phyloP scores from a whole-genome alignment of 2,113 vertebrate genomes.

The Panthera leo region DNA sequence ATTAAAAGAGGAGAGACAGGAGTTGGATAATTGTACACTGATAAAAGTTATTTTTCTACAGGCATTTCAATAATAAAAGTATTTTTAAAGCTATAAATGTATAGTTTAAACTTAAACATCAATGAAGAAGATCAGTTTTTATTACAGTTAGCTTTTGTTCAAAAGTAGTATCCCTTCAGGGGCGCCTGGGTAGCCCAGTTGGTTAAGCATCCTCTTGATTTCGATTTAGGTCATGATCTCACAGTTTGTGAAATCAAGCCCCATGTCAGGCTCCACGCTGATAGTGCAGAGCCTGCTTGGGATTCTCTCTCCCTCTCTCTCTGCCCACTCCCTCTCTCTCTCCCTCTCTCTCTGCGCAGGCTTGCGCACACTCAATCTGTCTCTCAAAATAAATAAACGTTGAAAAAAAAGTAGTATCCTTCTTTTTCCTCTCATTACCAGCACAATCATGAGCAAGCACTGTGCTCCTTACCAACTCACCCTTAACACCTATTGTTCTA shows the following conservation, averaged over 20 bases:
- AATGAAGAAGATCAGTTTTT: not conserved
- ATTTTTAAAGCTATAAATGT: slow-evolving; percentile 27
- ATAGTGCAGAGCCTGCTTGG: too few species aligned
- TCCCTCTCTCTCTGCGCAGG: too few species aligned
- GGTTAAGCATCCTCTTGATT: too few species aligned
- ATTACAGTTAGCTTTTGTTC: slow-evolving; percentile 23
- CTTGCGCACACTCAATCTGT: too few species aligned
- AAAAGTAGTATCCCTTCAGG: not conserved
- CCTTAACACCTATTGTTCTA: not conserved
- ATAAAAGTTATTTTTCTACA: not conserved
- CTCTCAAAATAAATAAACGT: too few species aligned
- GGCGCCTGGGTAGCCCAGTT: too few species aligned
- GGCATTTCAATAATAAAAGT: slow-evolving; percentile 1
- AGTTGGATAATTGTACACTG: not conserved
- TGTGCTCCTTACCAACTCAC: not conserved
- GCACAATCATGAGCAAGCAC: not conserved
- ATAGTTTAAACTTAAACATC: slow-evolving; percentile 6
- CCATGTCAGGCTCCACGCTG: too few species aligned
- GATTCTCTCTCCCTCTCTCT: too few species aligned
- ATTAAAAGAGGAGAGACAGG: slow-evolving; percentile 9
- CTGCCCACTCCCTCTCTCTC: too few species aligned
- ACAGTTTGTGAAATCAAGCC: too few species aligned
- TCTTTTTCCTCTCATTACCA: slow-evolving; percentile 28
- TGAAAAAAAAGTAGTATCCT: not conserved
- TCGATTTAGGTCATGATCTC: too few species aligned